Evolutionary conservation across 2,113 vertebrate species (phyloP).

Genomic region (Bufo bufo): DNA sequence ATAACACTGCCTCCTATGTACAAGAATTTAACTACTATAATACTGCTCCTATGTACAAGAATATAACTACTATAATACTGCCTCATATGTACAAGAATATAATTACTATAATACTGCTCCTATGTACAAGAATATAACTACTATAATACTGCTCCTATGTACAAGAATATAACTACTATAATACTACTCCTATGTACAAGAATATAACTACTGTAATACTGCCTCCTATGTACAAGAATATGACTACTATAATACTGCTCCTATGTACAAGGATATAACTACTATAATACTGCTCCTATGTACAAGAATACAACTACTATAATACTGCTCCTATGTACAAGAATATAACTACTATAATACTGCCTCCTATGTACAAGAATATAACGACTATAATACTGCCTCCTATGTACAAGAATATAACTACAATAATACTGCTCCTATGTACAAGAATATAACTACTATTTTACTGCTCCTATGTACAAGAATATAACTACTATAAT

Average conservation of each 20-base stretch:
- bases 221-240: too few relatives aligned
- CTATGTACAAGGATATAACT: neutral
- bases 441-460: neutral
- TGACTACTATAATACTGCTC: neutral
- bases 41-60: neutral
- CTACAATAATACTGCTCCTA: neutral
- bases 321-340: neutral
- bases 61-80: conserved; percentile 8
- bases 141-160: neutral
- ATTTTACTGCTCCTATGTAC: too few relatives aligned
- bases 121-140: conserved; percentile 7
- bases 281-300: neutral
- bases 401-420: neutral
- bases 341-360: conserved; percentile 11
- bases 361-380: neutral
- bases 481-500: too few relatives aligned
- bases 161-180: conserved; percentile 11
- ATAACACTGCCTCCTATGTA: neutral
- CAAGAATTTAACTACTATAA: conserved; percentile 4
- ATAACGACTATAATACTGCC: neutral
- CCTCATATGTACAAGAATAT: neutral
- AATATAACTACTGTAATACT: too few relatives aligned
- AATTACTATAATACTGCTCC: neutral
- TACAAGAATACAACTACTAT: neutral
- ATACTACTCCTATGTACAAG: neutral